These are phyloP conservation scores for Phasia obesa DNA, from an alignment of 2,888 invertebrate genomes.

Conservation along the genomic window DNA sequence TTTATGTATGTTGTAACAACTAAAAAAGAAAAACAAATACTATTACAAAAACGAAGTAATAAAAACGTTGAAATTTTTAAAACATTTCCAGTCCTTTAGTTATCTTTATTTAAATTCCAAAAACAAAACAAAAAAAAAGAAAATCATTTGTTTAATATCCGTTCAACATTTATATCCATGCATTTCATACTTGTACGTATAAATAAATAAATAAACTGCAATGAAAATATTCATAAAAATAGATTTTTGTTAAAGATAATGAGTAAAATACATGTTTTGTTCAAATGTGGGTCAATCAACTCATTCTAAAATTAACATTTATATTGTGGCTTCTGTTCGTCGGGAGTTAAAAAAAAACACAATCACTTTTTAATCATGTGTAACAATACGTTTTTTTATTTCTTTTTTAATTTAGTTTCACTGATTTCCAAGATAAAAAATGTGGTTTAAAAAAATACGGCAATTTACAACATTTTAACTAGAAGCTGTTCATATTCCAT, in stretches of 20 bases:
- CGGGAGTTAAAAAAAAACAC: no score
- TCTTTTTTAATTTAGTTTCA: no score
- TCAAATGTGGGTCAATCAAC: not conserved
- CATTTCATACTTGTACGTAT: not conserved
- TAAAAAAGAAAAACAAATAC: not conserved
- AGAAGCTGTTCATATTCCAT: no score
- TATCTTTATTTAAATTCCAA: constrained; percentile 14
- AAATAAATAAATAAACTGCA: constrained; percentile 13
- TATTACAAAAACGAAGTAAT: constrained; percentile 3
- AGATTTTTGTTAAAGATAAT: constrained; percentile 10
- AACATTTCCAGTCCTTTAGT: not conserved
- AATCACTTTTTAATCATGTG: no score
- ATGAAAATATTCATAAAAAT: constrained; percentile 4
- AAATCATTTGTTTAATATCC: constrained; percentile 26
- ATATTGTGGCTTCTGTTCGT: not conserved
- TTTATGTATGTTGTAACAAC: constrained; percentile 2
- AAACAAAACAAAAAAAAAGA: no score
- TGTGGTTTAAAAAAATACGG: no score
- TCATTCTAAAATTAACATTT: not conserved
- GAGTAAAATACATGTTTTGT: constrained; percentile 1
- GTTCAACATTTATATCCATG: constrained; percentile 18
- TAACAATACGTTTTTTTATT: no score
- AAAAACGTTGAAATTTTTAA: not conserved
- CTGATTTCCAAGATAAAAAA: no score
- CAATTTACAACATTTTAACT: no score